Evolutionary conservation across 2,888 invertebrate species (phyloP).

Genomic region (Oscheius sp.): DNA sequence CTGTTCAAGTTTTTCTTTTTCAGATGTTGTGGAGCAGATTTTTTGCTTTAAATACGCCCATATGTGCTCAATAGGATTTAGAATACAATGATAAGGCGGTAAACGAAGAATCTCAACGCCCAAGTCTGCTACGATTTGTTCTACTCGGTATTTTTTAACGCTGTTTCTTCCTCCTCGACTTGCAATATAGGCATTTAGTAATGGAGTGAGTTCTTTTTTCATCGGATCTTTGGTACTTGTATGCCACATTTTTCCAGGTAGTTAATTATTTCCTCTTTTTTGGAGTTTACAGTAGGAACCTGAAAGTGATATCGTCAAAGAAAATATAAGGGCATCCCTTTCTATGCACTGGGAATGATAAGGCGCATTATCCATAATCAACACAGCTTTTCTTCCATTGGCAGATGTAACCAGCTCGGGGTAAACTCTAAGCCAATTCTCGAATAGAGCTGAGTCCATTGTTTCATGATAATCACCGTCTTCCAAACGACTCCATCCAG

Average conservation of each 20-base stretch:
- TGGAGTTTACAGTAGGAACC: too few species aligned
- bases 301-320: too few species aligned
- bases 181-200: too few species aligned
- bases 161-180: slow-evolving; percentile 5
- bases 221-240: too few species aligned
- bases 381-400: not conserved
- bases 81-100: slow-evolving; percentile 27
- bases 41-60: slow-evolving; percentile 15
- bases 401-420: not conserved
- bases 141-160: not conserved
- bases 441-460: slow-evolving; percentile 6
- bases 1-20: not conserved
- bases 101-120: slow-evolving; percentile 10
- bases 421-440: not conserved
- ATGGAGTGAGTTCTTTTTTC: too few species aligned
- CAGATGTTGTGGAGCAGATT: not conserved
- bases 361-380: slow-evolving; percentile 25
- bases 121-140: not conserved
- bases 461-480: slow-evolving; percentile 24
- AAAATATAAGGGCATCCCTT: too few species aligned
- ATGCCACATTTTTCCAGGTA: too few species aligned
- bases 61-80: slow-evolving; percentile 26
- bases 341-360: too few species aligned
- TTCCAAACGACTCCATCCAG: slow-evolving; percentile 1
- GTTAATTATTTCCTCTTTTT: too few species aligned